Evolutionary conservation across 2,797 vertebrate genomes (phyloP).

Genomic region (Phataginus tricuspis): DNA sequence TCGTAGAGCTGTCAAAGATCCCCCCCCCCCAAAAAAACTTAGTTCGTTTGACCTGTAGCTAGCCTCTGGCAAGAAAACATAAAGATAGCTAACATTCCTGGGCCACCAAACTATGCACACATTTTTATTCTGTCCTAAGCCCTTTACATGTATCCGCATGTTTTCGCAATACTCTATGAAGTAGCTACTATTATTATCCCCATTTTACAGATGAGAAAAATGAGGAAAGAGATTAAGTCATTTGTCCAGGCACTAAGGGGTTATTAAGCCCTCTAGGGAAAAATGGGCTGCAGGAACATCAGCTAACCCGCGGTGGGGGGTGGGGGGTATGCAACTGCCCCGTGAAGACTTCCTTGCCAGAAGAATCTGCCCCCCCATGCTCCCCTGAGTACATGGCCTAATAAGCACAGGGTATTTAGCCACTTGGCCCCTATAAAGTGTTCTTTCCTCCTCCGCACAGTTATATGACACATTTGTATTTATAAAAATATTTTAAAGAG

Average conservation of each 20-base stretch:
- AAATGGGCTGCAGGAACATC: not conserved
- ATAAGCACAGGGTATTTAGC: not conserved
- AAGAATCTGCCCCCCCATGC: not conserved
- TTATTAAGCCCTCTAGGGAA: not conserved
- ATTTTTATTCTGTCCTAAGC: not conserved
- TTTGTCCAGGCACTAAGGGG: not conserved
- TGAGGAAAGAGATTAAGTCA: not conserved
- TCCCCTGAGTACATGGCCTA: not conserved
- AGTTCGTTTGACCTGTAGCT: not conserved
- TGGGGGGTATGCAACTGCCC: no score
- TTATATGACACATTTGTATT: not conserved
- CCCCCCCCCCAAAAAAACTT: not conserved
- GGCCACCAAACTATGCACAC: not conserved
- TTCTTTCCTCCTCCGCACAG: not conserved
- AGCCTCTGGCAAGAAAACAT: rapidly evolving
- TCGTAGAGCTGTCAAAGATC: not conserved
- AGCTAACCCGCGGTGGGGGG: not conserved
- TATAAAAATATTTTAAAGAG: not conserved
- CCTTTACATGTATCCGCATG: not conserved
- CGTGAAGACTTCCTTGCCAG: not conserved
- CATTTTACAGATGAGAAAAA: constrained; percentile 32
- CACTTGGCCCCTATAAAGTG: not conserved
- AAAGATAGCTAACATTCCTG: not conserved
- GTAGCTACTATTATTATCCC: not conserved
- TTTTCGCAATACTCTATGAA: not conserved